phyloP scores from a whole-genome alignment of 2,888 invertebrate species.

The Drosophila prolongata region DNA sequence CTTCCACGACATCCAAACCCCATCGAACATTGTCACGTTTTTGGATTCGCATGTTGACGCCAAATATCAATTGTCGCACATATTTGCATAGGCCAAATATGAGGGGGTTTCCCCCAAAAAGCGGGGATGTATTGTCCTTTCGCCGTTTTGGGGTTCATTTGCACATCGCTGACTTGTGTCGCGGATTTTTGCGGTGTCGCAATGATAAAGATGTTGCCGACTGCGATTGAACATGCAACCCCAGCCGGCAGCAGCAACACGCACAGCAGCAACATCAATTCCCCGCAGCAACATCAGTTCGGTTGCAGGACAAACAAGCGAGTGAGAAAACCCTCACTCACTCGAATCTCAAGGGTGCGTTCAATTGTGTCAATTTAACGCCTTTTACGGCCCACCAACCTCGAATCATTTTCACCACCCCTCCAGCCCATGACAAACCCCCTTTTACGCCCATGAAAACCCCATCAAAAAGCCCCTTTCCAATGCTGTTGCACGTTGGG shows the following conservation, averaged over 20 bases:
- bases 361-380: conserved; percentile 81
- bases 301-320: conserved; percentile 37
- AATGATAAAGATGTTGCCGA: conserved; percentile 76
- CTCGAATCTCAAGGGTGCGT: conserved; percentile 75
- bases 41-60: conserved; percentile 47
- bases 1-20: neutral
- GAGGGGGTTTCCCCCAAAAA: neutral
- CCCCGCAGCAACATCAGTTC: conserved; percentile 35
- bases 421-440: conserved; percentile 9
- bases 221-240: conserved; percentile 67
- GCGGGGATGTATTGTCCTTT: conserved; percentile 28
- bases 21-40: conserved; percentile 58
- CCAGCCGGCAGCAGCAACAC: conserved; percentile 30
- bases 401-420: conserved; percentile 9
- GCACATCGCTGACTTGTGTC: conserved; percentile 19
- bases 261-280: conserved; percentile 17
- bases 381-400: conserved; percentile 67
- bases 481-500: conserved; percentile 59
- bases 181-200: conserved; percentile 46
- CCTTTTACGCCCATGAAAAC: too few species aligned
- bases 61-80: conserved; percentile 76
- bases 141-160: conserved; percentile 15
- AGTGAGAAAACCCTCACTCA: conserved; percentile 40
- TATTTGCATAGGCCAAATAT: conserved; percentile 70
- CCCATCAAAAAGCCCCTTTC: too few species aligned